Percentiles rank a stretch among this genome's conserved stretches.
These are phyloP conservation scores for Caenorhabditis elegans DNA, from an alignment of 1,140 invertebrate genomes.

Conservation along the genomic window DNA sequence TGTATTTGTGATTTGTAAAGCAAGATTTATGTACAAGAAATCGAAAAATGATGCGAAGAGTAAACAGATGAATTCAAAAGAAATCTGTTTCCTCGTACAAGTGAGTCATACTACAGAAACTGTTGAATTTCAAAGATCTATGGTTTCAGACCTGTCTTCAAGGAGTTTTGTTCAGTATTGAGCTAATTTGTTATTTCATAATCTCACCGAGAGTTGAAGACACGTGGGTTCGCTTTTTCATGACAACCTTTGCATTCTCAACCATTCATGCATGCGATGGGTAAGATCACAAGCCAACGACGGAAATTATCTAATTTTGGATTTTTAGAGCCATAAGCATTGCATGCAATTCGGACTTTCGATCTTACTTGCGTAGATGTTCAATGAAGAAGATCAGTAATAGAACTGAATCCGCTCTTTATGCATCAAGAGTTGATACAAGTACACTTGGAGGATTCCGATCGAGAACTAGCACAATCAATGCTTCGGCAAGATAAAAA, in stretches of 20 bases:
- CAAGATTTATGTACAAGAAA: neutral
- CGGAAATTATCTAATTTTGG: too few relatives aligned
- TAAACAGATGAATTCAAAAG: neutral
- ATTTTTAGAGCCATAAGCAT: neutral
- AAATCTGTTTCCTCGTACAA: neutral
- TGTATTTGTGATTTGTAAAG: neutral
- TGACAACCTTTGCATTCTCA: neutral
- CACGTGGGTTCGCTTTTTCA: neutral
- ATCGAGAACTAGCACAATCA: too few relatives aligned
- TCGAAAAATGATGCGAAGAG: neutral
- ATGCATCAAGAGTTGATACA: neutral
- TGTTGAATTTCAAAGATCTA: neutral
- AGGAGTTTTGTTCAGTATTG: slow-evolving; percentile 3
- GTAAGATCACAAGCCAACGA: neutral
- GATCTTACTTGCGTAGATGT: neutral
- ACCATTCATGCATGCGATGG: slow-evolving; percentile 4
- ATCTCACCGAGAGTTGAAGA: neutral
- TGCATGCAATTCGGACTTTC: neutral
- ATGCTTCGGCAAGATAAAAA: too few relatives aligned
- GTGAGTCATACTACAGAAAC: neutral
- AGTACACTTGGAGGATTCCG: neutral
- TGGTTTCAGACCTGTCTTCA: neutral
- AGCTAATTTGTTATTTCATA: neutral
- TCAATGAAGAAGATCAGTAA: neutral
- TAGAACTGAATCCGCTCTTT: neutral